phyloP scores from a whole-genome alignment of 2,888 invertebrate genomes.

The Hyposoter dolosus region DNA sequence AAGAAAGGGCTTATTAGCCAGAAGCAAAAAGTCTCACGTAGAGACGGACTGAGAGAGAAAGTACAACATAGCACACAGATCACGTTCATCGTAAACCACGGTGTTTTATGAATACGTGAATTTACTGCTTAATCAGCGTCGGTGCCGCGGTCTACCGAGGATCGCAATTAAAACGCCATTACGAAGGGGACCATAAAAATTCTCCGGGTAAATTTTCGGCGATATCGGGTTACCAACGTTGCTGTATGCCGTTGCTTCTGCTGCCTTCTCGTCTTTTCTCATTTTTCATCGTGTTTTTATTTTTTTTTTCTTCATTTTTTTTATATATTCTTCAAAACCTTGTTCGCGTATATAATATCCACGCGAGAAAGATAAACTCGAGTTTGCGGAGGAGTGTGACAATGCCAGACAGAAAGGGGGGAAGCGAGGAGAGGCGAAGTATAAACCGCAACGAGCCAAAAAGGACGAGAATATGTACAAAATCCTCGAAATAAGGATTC shows the following conservation, averaged over 20 bases:
- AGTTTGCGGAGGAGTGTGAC: constrained; percentile 47
- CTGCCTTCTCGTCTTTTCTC: constrained; percentile 57
- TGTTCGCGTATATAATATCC: constrained; percentile 46
- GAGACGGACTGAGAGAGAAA: constrained; percentile 18
- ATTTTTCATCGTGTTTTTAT: constrained; percentile 20
- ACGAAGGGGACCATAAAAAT: constrained; percentile 78
- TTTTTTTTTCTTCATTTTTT: neutral
- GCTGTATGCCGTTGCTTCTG: constrained; percentile 21
- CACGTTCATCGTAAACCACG: constrained; percentile 76
- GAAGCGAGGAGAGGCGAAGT: constrained; percentile 7
- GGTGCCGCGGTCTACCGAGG: constrained; percentile 71
- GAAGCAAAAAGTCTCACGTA: constrained; percentile 48
- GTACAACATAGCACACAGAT: constrained; percentile 62
- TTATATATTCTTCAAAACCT: constrained; percentile 32
- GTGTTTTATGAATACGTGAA: constrained; percentile 80
- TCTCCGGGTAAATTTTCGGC: constrained; percentile 76
- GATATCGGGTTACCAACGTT: constrained; percentile 76
- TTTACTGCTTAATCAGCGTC: constrained; percentile 82
- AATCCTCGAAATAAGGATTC: constrained; percentile 29
- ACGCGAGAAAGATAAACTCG: constrained; percentile 33
- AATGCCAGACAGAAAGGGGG: constrained; percentile 11
- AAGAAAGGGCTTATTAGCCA: constrained; percentile 37
- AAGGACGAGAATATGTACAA: constrained; percentile 28
- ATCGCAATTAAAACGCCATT: constrained; percentile 81
- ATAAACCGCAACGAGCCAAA: constrained; percentile 33